Base-by-base conservation (phyloP, 2,113 vertebrate genomes). In the Eublepharis macularius region DNA sequence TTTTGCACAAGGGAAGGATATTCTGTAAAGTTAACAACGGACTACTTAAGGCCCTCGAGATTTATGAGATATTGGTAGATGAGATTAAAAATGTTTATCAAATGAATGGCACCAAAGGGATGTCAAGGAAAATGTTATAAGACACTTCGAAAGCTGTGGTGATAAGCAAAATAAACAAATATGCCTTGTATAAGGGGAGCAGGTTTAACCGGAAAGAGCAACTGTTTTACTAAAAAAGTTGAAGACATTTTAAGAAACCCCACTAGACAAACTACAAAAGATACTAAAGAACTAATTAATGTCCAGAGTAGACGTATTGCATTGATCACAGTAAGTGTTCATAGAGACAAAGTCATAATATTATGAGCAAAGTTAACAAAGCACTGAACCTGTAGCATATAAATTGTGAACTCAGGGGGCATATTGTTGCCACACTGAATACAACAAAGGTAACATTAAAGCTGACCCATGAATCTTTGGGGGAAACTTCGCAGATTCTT, bases 11-110 rank as follows among this genome's bases (percentile, higher is more conserved):
- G 54, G 86, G 80, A 3, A 49, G 5, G 66, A 85, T 87, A 85
- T 86, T 43, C 86, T 66, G n/a, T 73, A 81, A 88, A 90, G 77
- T 10, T 54, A 89, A 1, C 65, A 86, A 84, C 2, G 51, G 66
- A 76, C 86, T 90, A 70, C 54, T 81, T 85, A 80, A 75, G 92
- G 45, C 10, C 63, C 73, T 57, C 2, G 78, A 69, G 24, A 54
- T 90, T 89, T 87, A 10, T 34, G 8, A 88, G 60, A 8, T 19
- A 84, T 90, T 84, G 24, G n/a, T 36, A 80, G 17, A 80, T 49
- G 80, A 84, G 72, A 88, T 88, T 82, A n/a, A 66, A 87, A 87
- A 85, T 86, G 70, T 85, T 51, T 54, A 92, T 85, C 32, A 92
- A 92, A 81, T 34, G 75, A 81, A 83, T 32, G 47, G 65, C 26